These are phyloP conservation scores for Pomatostomus ruficeps DNA, from an alignment of 2,113 vertebrate genomes.

Conservation along the genomic window DNA sequence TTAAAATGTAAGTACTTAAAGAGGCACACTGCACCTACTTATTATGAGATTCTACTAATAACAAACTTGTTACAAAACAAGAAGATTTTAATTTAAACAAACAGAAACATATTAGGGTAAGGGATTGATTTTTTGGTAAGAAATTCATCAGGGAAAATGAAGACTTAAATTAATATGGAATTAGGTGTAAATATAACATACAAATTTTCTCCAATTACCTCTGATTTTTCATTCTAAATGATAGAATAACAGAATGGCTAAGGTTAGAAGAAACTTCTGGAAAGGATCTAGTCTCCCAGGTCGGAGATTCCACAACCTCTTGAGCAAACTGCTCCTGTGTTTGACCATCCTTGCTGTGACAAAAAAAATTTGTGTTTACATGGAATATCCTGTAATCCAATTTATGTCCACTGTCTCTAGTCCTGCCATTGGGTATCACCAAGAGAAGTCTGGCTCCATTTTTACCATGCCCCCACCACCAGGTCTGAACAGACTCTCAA, in stretches of 20 bases:
- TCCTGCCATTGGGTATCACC: neutral
- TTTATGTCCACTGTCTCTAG: neutral
- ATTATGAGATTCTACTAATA: neutral
- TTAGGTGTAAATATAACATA: neutral
- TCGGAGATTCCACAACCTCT: neutral
- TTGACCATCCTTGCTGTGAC: neutral
- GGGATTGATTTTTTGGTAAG: neutral
- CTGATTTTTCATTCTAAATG: neutral
- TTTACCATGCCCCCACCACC: neutral
- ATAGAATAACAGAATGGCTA: neutral
- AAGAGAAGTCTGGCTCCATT: neutral
- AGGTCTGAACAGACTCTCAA: neutral
- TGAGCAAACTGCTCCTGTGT: neutral
- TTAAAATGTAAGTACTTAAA: slow-evolving; percentile 45
- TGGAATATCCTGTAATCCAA: neutral
- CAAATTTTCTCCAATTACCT: neutral
- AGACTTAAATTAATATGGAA: neutral
- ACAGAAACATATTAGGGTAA: neutral
- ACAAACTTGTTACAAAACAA: neutral
- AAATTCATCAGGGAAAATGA: neutral
- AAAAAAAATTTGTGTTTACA: neutral
- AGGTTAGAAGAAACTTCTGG: neutral
- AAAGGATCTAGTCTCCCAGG: neutral
- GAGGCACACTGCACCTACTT: slow-evolving; percentile 1
- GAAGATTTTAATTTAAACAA: neutral